Evolutionary conservation across 2,113 vertebrate genomes (phyloP).

Genomic region (cattle (Bos taurus)): ARS-UCD2.0 NC_037333.1:16323001-16323500

Average conservation of each 20-base stretch:
- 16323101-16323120: neutral
- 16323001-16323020: neutral
- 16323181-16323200: neutral
- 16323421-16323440: neutral
- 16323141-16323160: neutral
- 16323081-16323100: neutral
- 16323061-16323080: neutral
- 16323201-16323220: neutral
- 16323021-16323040: neutral
- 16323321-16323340: neutral
- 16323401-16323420: neutral
- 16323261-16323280: neutral
- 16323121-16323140: neutral
- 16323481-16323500: neutral
- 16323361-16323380: neutral
- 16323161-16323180: neutral
- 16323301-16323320: neutral
- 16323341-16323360: neutral
- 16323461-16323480: neutral
- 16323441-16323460: neutral
- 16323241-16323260: neutral
- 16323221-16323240: neutral
- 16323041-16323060: neutral
- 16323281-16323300: neutral
- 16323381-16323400: neutral